Evolutionary conservation across 2,113 vertebrate genomes (phyloP), one percentile per base, ranked within the genome.

Genomic region (Abramis brama): DNA sequence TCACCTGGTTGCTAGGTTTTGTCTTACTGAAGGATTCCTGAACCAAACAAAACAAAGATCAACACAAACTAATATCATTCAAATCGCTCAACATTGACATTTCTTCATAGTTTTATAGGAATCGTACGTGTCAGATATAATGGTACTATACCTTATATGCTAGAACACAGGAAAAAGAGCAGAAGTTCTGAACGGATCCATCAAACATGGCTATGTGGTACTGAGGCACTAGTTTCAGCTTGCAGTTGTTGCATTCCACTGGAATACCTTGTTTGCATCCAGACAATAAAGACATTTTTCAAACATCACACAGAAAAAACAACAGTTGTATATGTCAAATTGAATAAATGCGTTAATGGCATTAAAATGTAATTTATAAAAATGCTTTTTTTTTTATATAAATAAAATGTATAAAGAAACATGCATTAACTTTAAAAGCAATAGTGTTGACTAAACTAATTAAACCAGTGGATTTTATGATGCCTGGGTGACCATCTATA

Each of bases 161-260:
- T 88, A 95, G 93, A 33, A 99, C 97, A 78, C 98, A 99, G 27
- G 90, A 96, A 80, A 98, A 96, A 88, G 95, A 95, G 95, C 98
- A 99, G 94, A 99, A 99, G 93, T 99, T 99, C 87, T 97, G 97
- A 91, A 99, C 97, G 90, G 96, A 97, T 82, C 96, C 97, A 76
- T 99, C 97, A 1, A 97, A 98, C 98, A 99, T 99, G 90, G 98
- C 97, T 88, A 99, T 93, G 93, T 99, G 98, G 90, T 98, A 99
- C 90, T 98, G 96, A 78, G 97, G 97, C 21, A 97, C 94, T 4
- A 94, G 92, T 86, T 93, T 94, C 84, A 94, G 95, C 89, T 96
- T 96, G 93, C 98, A 99, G 90, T 94, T 96, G 92, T 97, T 96
- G 93, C 98, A 99, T 82, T 94, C 95, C 86, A 98, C 91, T 73